These are phyloP conservation scores for Arctopsyche grandis DNA, from an alignment of 1,140 invertebrate genomes.

Conservation along the genomic window DNA sequence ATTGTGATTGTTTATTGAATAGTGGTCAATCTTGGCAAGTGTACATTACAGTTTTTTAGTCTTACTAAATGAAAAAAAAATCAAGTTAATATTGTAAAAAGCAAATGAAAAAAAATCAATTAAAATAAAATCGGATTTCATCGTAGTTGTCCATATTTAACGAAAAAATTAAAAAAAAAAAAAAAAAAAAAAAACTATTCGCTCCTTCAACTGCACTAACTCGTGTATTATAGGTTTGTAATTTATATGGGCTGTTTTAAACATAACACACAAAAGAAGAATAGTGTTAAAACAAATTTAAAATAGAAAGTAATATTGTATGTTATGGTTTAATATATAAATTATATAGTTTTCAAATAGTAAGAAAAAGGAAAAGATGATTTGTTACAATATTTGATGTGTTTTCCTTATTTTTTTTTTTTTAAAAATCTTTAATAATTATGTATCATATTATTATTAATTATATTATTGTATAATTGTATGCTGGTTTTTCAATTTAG, in stretches of 20 bases:
- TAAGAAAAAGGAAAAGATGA: conserved; percentile 9
- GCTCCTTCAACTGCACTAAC: background rate
- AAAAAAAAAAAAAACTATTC: no score
- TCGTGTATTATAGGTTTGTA: conserved; percentile 30
- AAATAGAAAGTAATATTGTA: conserved; percentile 28
- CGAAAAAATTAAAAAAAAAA: no score
- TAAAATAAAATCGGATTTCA: background rate
- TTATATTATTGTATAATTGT: background rate
- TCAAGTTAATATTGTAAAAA: background rate
- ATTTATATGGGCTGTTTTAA: conserved; percentile 14
- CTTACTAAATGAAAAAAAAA: conserved; percentile 6
- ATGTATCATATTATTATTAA: background rate
- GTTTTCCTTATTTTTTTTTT: conserved; percentile 32
- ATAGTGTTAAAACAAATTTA: conserved; percentile 34
- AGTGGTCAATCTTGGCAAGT: conserved; percentile 25
- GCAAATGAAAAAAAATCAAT: background rate
- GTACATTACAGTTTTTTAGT: conserved; percentile 20
- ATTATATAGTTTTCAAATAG: conserved; percentile 32
- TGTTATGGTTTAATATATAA: conserved; percentile 38
- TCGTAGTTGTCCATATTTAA: background rate
- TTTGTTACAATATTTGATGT: conserved; percentile 11
- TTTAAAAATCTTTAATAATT: conserved; percentile 1
- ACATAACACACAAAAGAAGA: conserved; percentile 14
- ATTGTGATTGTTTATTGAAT: conserved; percentile 24
- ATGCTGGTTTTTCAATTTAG: background rate